Evolutionary conservation across 2,888 invertebrate genomes (phyloP), one percentile per base, ranked within the genome.

Genomic region (Apantesis nais): DNA sequence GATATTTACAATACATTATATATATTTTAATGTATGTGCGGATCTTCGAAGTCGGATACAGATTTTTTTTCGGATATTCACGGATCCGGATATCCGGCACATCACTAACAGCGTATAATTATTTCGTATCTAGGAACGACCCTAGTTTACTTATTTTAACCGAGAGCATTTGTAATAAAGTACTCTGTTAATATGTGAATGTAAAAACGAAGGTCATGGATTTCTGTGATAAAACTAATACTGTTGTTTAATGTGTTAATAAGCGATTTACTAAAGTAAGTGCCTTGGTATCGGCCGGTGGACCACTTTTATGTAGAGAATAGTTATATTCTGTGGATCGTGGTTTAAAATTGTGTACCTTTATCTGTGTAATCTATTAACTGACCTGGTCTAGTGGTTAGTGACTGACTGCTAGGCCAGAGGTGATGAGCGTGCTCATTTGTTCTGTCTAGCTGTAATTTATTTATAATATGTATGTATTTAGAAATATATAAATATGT

Each of bases 201-300:
- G 62, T 66, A 34, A 66, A 19, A 65, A n/a, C 65, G n/a, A 52
- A 70, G 68, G 67, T 72, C 72, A 69, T 78, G 60, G 31, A 73
- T 62, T 76, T 67, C 78, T 79, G 78, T 79, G 78, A 79, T 79
- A 79, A 78, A 70, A 31, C n/a, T 68, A 29, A 62, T 39, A 62
- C 39, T 39, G 37, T 68, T 68, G 29, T 68, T 63, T 62, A 31
- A 39, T 52, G 31, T 19, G 29, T 52, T 31, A 55, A 14, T 37
- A 58, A 63, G 48, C 16, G 41, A 60, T 64, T 34, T 81, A 74
- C 55, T 64, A 29, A 58, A 66, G 76, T 76, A 31, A 68, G 79
- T 78, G 81, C 79, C 81, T 78, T 76, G 61, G 22, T 16, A 25
- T 69, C 55, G 64, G 58, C 66, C 62, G 31, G 19, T 55, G 70